phyloP scores from a whole-genome alignment of 2,797 vertebrate species.

The Phrynocephalus guinanensis region DNA sequence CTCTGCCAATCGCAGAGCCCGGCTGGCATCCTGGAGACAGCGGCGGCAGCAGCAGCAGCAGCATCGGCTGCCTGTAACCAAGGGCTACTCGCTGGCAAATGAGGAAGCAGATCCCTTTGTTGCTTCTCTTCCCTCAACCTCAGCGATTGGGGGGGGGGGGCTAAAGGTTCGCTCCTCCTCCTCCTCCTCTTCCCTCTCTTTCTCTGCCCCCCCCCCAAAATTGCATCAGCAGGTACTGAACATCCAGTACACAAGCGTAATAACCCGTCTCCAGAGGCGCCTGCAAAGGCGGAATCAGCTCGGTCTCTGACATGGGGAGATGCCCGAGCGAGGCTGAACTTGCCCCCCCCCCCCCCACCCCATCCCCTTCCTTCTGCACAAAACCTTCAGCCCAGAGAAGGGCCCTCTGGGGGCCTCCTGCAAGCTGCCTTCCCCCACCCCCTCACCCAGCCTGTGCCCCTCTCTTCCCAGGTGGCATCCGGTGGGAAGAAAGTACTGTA shows the following conservation, averaged over 20 bases:
- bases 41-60: too few species aligned
- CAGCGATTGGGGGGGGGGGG: neutral
- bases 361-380: neutral
- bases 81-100: constrained; percentile 47
- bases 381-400: too few species aligned
- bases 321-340: neutral
- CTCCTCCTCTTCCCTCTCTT: neutral
- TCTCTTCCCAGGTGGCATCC: too few species aligned
- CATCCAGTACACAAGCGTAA: constrained; percentile 2
- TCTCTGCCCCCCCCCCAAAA: neutral
- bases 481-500: too few species aligned
- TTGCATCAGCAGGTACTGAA: constrained; percentile 8
- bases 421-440: too few species aligned
- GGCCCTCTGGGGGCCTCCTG: too few species aligned
- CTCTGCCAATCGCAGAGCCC: constrained; percentile 30
- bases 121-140: constrained; percentile 5
- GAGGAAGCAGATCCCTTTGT: constrained; percentile 14
- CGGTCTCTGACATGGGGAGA: neutral
- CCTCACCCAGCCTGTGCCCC: too few species aligned
- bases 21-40: constrained; percentile 41
- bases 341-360: neutral
- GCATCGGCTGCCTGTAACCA: constrained; percentile 36
- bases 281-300: constrained; percentile 1
- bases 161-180: neutral
- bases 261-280: neutral